Conservation (phyloP, 92 coral and sea anemone genomes). For the Actinostola sp. region DNA sequence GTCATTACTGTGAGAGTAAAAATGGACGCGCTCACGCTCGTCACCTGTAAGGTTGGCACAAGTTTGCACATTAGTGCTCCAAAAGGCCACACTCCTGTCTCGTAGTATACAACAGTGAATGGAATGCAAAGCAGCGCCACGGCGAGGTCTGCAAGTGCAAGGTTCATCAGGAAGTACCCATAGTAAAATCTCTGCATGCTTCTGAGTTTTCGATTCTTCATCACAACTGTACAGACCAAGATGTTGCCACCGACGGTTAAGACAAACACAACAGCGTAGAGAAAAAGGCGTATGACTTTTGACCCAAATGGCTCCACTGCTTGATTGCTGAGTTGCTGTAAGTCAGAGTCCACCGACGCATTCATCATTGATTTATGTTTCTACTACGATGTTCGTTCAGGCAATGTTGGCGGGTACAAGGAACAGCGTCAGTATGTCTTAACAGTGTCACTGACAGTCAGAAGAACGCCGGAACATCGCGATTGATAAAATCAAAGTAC, state of each 20-base stretch:
- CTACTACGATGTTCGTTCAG: too few species aligned
- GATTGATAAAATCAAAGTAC: conserved; percentile 10
- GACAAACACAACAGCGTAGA: conserved; percentile 57
- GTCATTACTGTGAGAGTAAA: conserved; percentile 67
- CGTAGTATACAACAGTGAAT: conserved; percentile 60
- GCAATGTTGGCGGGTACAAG: not conserved
- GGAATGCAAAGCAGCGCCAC: conserved; percentile 66
- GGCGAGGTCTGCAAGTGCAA: conserved; percentile 64
- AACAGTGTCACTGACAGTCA: conserved; percentile 13
- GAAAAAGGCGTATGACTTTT: conserved; percentile 35
- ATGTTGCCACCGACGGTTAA: conserved; percentile 60
- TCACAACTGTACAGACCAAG: conserved; percentile 56
- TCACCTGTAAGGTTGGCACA: conserved; percentile 63
- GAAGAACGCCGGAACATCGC: not conserved
- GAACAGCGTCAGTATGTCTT: not conserved
- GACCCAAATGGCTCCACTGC: conserved; percentile 55
- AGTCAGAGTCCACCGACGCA: not conserved
- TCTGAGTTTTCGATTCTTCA: conserved; percentile 59
- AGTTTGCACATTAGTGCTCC: conserved; percentile 55
- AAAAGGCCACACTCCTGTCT: conserved; percentile 68
- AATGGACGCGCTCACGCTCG: conserved; percentile 62
- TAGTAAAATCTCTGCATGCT: conserved; percentile 60
- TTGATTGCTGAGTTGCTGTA: conserved; percentile 27
- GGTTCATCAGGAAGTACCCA: conserved; percentile 64
- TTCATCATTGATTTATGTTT: conserved; percentile 12